Conservation (phyloP, 2,797 vertebrate genomes). For the Pangasius mekongensis region DNA sequence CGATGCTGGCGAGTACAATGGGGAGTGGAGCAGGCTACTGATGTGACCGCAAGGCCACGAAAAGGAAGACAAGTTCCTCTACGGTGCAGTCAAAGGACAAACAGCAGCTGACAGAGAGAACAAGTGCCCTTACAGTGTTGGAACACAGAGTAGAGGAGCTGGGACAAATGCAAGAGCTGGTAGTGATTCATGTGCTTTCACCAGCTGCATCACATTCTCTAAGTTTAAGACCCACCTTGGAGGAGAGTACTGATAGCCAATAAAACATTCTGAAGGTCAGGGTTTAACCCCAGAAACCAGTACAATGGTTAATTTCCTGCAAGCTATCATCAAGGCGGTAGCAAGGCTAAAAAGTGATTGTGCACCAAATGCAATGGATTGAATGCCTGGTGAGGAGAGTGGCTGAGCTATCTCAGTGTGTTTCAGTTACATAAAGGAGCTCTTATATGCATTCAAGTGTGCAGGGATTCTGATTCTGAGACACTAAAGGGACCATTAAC, state of each 20-base stretch:
- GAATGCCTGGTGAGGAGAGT: background rate
- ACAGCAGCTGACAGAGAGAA: background rate
- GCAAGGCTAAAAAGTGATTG: background rate
- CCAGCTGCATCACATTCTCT: background rate
- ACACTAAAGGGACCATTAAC: conserved; percentile 1
- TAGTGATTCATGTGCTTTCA: background rate
- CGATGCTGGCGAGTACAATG: background rate
- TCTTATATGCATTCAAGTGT: background rate
- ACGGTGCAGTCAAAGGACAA: background rate
- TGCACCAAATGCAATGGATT: background rate
- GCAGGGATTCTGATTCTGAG: background rate
- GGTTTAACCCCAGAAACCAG: background rate
- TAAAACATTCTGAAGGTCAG: background rate
- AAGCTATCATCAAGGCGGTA: background rate
- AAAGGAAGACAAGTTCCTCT: background rate
- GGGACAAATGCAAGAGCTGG: background rate
- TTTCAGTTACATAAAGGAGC: background rate
- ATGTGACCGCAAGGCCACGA: background rate
- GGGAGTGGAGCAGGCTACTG: background rate
- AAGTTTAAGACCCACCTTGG: background rate
- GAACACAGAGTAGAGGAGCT: background rate
- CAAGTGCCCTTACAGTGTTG: background rate
- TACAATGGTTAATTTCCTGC: background rate
- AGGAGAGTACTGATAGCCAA: background rate
- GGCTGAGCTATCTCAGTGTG: background rate